phyloP scores from a whole-genome alignment of 2,113 vertebrate species.

The Catharus bicknelli region DNA sequence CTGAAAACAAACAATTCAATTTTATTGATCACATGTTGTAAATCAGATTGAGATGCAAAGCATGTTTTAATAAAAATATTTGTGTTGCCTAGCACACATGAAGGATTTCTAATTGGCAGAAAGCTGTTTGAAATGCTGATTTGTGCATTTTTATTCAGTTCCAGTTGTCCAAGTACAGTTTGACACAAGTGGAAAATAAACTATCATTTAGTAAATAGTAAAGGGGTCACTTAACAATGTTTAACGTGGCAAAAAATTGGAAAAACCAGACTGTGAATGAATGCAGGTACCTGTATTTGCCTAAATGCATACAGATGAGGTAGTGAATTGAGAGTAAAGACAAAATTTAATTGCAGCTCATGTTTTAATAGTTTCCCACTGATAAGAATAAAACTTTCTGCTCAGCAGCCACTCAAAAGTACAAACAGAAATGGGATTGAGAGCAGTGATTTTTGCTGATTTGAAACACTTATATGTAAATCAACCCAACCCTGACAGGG shows the following conservation, averaged over 20 bases:
- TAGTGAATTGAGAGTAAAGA: neutral
- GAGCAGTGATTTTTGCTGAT: neutral
- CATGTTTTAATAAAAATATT: neutral
- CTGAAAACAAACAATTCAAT: neutral
- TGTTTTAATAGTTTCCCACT: neutral
- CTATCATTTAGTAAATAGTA: neutral
- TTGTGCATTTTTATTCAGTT: conserved; percentile 12
- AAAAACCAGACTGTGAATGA: neutral
- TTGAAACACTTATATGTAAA: neutral
- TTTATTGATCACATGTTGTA: neutral
- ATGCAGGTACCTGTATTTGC: neutral
- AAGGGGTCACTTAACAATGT: neutral
- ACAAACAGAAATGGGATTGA: neutral
- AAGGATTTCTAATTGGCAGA: neutral
- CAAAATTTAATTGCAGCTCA: neutral
- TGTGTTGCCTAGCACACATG: neutral
- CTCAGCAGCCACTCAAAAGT: neutral
- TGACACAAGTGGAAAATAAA: neutral
- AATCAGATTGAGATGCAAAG: conserved; percentile 28
- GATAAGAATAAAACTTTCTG: neutral
- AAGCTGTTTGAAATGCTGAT: conserved; percentile 24
- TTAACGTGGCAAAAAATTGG: neutral
- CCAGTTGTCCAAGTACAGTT: neutral
- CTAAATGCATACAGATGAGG: neutral
- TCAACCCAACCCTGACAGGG: neutral